Evolutionary conservation across 1,140 invertebrate species (phyloP).

Genomic region (Eciton burchellii): DNA sequence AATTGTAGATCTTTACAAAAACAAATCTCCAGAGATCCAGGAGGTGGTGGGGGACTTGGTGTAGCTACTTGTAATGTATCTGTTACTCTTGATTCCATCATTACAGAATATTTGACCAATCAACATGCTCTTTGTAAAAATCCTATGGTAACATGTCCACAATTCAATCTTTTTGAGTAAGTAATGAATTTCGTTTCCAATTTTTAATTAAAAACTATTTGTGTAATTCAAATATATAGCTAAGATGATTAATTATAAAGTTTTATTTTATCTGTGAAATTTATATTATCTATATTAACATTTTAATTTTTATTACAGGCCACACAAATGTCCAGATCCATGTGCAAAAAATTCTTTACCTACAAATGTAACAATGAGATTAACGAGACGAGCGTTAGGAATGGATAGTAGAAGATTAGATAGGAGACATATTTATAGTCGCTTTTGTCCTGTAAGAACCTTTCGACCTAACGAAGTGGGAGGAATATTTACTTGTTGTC

Average conservation of each 20-base stretch:
- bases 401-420: conserved; percentile 88
- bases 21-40: conserved; percentile 86
- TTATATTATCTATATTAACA: conserved; percentile 20
- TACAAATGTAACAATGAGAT: conserved; percentile 89
- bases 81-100: conserved; percentile 95
- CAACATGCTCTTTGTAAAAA: conserved; percentile 98
- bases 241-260: background rate
- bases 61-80: conserved; percentile 80
- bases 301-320: conserved; percentile 85
- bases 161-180: conserved; percentile 94
- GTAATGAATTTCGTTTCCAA: conserved; percentile 76
- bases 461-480: conserved; percentile 91
- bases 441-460: conserved; percentile 94
- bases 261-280: conserved; percentile 9
- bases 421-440: conserved; percentile 93
- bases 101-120: conserved; percentile 97
- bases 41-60: conserved; percentile 72
- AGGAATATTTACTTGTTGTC: conserved; percentile 93
- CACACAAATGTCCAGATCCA: conserved; percentile 97
- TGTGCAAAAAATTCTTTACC: conserved; percentile 90
- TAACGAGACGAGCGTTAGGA: conserved; percentile 86
- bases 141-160: conserved; percentile 95
- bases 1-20: conserved; percentile 88
- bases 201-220: conserved; percentile 2
- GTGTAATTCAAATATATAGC: no score